These are phyloP conservation scores for Eilema caniola DNA, from an alignment of 2,888 invertebrate species.

Conservation along the genomic window DNA sequence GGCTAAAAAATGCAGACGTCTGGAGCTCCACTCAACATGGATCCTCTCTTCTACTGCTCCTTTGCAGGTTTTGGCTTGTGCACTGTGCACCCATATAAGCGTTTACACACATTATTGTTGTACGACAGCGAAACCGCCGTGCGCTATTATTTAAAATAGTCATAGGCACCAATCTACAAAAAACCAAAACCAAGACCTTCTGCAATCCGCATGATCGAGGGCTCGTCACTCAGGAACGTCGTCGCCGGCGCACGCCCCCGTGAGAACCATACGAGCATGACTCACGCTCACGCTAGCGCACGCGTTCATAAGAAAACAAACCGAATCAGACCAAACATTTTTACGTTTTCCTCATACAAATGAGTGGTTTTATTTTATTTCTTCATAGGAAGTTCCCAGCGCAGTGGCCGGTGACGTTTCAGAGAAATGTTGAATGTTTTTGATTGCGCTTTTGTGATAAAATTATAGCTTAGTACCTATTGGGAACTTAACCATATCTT, in stretches of 20 bases:
- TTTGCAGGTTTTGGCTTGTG: neutral
- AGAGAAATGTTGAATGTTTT: slow-evolving; percentile 13
- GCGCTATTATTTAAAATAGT: neutral
- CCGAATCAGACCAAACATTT: slow-evolving; percentile 20
- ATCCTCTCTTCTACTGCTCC: neutral
- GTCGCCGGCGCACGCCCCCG: slow-evolving; percentile 29
- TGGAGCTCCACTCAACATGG: neutral
- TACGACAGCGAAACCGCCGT: neutral
- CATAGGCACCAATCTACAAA: slow-evolving; percentile 6
- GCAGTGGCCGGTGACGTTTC: slow-evolving; percentile 13
- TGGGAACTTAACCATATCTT: no score
- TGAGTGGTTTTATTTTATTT: slow-evolving; percentile 10
- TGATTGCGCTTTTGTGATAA: neutral
- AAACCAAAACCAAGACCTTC: slow-evolving; percentile 12
- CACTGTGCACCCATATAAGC: no score
- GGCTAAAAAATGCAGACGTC: no score
- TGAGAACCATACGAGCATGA: slow-evolving; percentile 27
- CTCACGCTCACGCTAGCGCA: slow-evolving; percentile 31
- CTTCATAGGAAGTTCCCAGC: slow-evolving; percentile 14
- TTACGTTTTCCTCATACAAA: slow-evolving; percentile 37
- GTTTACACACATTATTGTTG: no score
- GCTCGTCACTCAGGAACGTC: slow-evolving; percentile 28
- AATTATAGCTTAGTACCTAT: no score
- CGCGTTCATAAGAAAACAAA: slow-evolving; percentile 30
- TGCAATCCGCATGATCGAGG: slow-evolving; percentile 24